These are phyloP conservation scores for Coptotermes formosanus DNA, from an alignment of 1,140 invertebrate species.

Conservation along the genomic window DNA sequence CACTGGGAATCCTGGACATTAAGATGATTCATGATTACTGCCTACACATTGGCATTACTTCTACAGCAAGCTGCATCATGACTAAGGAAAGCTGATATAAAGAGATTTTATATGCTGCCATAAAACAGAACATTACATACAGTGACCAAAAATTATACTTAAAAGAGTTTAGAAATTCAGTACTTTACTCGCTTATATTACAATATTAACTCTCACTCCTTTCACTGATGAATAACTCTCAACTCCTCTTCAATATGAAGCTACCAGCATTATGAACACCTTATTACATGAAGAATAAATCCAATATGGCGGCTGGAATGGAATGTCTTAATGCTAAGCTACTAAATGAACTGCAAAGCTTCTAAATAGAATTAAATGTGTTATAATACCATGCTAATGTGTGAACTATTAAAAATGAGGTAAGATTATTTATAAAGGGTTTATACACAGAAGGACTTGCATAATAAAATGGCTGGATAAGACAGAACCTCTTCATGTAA, in stretches of 20 bases:
- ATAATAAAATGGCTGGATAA: background rate
- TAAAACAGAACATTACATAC: background rate
- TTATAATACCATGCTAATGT: background rate
- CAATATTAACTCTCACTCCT: background rate
- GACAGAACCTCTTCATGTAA: constrained; percentile 11
- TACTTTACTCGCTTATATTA: background rate
- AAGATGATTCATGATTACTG: background rate
- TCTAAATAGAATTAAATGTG: constrained; percentile 6
- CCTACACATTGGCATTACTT: background rate
- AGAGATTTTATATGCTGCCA: background rate
- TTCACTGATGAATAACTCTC: no score
- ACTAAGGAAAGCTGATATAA: constrained; percentile 6
- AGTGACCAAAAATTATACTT: background rate
- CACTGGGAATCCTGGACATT: background rate
- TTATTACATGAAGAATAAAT: background rate
- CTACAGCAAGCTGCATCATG: background rate
- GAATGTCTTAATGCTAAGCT: background rate
- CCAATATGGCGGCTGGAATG: background rate
- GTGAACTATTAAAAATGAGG: constrained; percentile 15
- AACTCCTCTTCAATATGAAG: background rate
- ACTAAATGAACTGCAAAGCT: background rate
- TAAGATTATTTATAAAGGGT: background rate
- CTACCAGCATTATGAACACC: background rate
- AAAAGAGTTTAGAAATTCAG: background rate
- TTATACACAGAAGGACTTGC: constrained; percentile 1